Conservation (phyloP, 1,140 invertebrate genomes). For the Lucilia cuprina region DNA sequence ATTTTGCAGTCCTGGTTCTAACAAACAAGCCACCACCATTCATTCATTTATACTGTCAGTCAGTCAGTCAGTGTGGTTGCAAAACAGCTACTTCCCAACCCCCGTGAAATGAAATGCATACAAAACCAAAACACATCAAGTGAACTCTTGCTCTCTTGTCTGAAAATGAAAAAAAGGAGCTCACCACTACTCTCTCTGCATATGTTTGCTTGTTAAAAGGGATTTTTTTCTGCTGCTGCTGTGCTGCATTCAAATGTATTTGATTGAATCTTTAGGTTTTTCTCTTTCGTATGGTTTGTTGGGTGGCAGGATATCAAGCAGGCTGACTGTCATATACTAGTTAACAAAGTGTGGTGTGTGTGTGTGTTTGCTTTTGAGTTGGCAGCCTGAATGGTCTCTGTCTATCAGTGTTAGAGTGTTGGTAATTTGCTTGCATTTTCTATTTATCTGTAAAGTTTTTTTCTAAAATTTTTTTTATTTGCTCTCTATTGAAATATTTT, state of each 20-base stretch:
- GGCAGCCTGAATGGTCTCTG: background rate
- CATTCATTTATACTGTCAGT: background rate
- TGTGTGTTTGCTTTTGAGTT: background rate
- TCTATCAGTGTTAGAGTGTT: background rate
- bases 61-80: too few relatives aligned
- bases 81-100: background rate
- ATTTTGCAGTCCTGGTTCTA: background rate
- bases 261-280: background rate
- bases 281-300: background rate
- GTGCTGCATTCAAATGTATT: background rate
- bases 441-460: background rate
- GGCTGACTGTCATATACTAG: background rate
- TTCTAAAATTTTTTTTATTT: background rate
- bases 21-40: background rate
- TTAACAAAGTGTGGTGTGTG: background rate
- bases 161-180: too few relatives aligned
- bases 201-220: background rate
- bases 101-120: background rate
- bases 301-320: background rate
- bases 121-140: background rate
- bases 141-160: too few relatives aligned
- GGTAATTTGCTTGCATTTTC: constrained; percentile 17
- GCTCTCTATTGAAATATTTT: background rate
- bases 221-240: background rate
- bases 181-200: background rate